These are phyloP conservation scores for Synanthedon andrenaeformis DNA, from an alignment of 2,888 invertebrate genomes.

Conservation along the genomic window DNA sequence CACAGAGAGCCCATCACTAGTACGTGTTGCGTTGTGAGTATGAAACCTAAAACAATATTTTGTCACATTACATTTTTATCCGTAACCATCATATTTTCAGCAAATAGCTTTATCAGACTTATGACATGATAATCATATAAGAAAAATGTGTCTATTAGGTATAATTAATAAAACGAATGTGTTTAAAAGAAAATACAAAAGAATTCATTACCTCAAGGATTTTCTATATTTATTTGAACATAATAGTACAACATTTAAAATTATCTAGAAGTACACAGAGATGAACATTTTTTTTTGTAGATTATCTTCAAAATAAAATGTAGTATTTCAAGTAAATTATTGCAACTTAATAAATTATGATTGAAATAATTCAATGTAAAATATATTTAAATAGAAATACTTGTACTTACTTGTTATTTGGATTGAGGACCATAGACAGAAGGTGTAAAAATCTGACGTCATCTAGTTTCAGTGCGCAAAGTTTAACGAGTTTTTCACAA, in stretches of 20 bases:
- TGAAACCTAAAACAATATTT: constrained; percentile 76
- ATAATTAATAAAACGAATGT: neutral
- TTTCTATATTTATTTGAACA: too few relatives aligned
- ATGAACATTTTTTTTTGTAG: too few relatives aligned
- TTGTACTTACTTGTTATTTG: constrained; percentile 86
- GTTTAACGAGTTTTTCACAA: constrained; percentile 90
- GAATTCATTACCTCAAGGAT: too few relatives aligned
- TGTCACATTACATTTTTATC: neutral
- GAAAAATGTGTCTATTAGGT: neutral
- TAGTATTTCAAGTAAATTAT: too few relatives aligned
- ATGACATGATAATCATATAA: neutral
- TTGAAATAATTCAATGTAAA: too few relatives aligned
- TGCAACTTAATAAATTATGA: too few relatives aligned
- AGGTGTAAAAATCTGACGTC: constrained; percentile 93
- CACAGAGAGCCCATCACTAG: constrained; percentile 73
- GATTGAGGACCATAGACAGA: constrained; percentile 93
- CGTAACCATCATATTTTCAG: neutral
- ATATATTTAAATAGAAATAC: too few relatives aligned
- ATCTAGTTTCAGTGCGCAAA: constrained; percentile 94
- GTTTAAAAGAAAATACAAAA: too few relatives aligned
- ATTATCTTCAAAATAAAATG: too few relatives aligned
- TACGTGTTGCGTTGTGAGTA: constrained; percentile 83
- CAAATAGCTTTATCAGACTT: neutral
- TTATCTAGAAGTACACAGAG: too few relatives aligned
- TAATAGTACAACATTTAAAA: too few relatives aligned